Evolutionary conservation across 2,888 invertebrate genomes (phyloP).

Genomic region (Busseola fusca): DNA sequence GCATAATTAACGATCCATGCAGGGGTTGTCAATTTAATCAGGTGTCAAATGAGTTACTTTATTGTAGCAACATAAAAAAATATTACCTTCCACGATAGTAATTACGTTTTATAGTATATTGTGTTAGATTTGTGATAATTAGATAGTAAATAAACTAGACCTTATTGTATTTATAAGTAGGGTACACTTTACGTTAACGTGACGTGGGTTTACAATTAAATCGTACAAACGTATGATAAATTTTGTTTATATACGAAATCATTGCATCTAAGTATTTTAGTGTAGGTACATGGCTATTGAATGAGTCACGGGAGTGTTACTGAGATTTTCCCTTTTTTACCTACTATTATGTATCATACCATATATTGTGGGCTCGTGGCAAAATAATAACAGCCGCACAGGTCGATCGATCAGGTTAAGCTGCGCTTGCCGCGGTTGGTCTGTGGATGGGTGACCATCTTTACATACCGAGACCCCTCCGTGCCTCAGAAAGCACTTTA

Average conservation of each 20-base stretch:
- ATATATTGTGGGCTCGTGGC: too few species aligned
- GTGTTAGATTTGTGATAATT: conserved; percentile 30
- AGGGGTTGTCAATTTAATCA: background rate
- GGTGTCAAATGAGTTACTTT: background rate
- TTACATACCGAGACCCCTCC: too few species aligned
- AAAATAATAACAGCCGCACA: too few species aligned
- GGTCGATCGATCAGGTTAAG: too few species aligned
- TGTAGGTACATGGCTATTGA: conserved; percentile 1
- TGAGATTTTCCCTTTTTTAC: background rate
- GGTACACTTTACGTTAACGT: conserved; percentile 24
- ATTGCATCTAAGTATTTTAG: conserved; percentile 3
- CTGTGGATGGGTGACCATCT: too few species aligned
- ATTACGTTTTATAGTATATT: background rate
- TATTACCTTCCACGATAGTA: background rate
- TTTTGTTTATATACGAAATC: conserved; percentile 5
- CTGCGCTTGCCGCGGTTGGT: too few species aligned
- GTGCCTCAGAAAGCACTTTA: too few species aligned
- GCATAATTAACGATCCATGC: background rate
- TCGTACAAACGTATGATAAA: background rate
- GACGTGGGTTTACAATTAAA: conserved; percentile 12
- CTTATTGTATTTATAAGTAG: conserved; percentile 37
- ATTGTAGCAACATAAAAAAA: background rate
- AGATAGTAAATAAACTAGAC: conserved; percentile 45
- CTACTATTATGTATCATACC: background rate
- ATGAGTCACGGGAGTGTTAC: conserved; percentile 22